Conservation (phyloP, 2,113 vertebrate genomes). For the Sinocyclocheilus maitianheensis region DNA sequence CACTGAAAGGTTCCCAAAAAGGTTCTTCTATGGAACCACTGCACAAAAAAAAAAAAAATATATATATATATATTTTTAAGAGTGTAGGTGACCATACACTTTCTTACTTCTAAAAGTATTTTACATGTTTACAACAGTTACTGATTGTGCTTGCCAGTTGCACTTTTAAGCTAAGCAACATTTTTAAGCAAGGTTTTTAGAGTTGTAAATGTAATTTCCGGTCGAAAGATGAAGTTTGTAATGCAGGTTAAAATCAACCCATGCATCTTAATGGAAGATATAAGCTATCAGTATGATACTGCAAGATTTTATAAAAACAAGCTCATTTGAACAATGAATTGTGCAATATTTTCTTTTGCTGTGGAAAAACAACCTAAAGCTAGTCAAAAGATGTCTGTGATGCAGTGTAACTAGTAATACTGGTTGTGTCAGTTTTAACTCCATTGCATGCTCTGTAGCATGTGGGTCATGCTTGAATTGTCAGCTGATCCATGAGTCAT, state of each 20-base stretch:
- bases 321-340: background rate
- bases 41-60: too few species aligned
- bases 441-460: background rate
- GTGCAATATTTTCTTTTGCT: slow-evolving; percentile 26
- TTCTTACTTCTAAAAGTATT: background rate
- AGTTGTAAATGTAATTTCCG: background rate
- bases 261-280: background rate
- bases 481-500: background rate
- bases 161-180: background rate
- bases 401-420: slow-evolving; percentile 30
- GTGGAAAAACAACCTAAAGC: background rate
- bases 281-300: background rate
- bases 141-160: background rate
- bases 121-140: background rate
- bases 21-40: background rate
- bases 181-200: background rate
- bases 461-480: background rate
- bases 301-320: background rate
- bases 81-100: background rate
- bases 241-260: background rate
- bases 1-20: background rate
- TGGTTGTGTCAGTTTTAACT: background rate
- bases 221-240: background rate
- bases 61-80: background rate
- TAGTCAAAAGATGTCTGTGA: background rate